Conservation (phyloP, 1,140 invertebrate species). For the Plutomurus gul region DNA sequence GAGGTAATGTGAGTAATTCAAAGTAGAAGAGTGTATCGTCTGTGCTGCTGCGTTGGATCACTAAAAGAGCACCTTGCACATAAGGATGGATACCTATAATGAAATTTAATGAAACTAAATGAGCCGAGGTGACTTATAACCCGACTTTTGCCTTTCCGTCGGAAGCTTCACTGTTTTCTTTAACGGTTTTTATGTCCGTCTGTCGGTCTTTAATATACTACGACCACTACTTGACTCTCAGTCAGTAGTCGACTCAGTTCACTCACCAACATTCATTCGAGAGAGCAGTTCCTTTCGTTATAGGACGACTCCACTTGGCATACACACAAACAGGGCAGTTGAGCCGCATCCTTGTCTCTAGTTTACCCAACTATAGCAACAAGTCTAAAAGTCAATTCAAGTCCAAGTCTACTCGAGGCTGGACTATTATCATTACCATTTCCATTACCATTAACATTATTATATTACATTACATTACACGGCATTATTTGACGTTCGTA, state of each 20-base stretch:
- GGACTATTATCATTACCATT: constrained; percentile 23
- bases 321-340: too few relatives aligned
- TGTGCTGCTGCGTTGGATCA: too few relatives aligned
- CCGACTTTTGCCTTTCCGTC: constrained; percentile 40
- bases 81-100: neutral
- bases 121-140: constrained; percentile 25
- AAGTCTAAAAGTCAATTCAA: neutral
- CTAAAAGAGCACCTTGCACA: neutral
- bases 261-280: neutral
- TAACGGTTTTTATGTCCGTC: constrained; percentile 39
- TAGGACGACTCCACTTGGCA: neutral
- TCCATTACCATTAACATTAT: constrained; percentile 26
- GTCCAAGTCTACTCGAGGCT: neutral
- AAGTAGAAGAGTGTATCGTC: too few relatives aligned
- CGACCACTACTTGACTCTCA: neutral
- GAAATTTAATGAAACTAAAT: constrained; percentile 30
- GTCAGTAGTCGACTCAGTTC: neutral
- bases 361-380: constrained; percentile 5
- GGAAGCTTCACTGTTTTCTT: constrained; percentile 42
- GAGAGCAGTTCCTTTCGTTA: neutral
- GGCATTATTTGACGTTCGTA: constrained; percentile 20
- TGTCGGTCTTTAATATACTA: constrained; percentile 31
- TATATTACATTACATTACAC: constrained; percentile 15
- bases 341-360: too few relatives aligned
- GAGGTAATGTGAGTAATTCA: too few relatives aligned